These are phyloP conservation scores for Chanos chanos DNA, from an alignment of 2,797 vertebrate genomes.

Conservation along the genomic window DNA sequence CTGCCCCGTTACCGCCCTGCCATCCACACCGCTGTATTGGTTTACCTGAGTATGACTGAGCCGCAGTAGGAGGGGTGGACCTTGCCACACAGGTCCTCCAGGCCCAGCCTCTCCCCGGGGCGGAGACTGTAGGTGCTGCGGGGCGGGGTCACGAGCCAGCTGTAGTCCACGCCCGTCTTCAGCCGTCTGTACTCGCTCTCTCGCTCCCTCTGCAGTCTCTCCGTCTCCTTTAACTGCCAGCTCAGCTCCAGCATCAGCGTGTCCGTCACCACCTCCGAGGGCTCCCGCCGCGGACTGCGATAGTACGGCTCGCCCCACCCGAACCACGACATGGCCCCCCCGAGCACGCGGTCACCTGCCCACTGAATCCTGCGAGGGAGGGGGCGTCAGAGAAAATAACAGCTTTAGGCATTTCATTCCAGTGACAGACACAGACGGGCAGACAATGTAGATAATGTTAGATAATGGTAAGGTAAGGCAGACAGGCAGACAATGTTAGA, in stretches of 20 bases:
- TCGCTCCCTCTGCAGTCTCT: conserved; percentile 81
- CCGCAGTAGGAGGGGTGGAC: conserved; percentile 90
- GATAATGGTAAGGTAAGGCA: too few relatives aligned
- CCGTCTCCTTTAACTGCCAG: conserved; percentile 90
- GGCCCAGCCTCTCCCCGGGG: conserved; percentile 79
- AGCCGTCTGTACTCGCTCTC: conserved; percentile 78
- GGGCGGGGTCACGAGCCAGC: conserved; percentile 86
- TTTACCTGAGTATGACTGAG: conserved; percentile 83
- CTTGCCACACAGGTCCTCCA: conserved; percentile 89
- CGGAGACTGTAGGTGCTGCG: conserved; percentile 80
- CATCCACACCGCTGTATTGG: neutral
- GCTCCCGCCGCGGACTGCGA: conserved; percentile 72
- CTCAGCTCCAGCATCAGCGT: conserved; percentile 93
- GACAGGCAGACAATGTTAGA: too few relatives aligned
- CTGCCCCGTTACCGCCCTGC: too few relatives aligned
- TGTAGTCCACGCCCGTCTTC: conserved; percentile 90
- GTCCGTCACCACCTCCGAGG: conserved; percentile 85
- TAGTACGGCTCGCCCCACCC: conserved; percentile 77
- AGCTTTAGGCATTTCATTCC: too few relatives aligned
- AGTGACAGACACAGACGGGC: too few relatives aligned
- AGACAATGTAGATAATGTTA: too few relatives aligned
- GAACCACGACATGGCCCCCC: conserved; percentile 91
- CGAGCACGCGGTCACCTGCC: too few relatives aligned
- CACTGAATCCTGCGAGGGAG: neutral
- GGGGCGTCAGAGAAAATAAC: too few relatives aligned